A percentile compares a stretch with the other conserved stretches of the same genome.
Evolutionary conservation across 2,797 vertebrate species (phyloP).

Genomic region (Poeciliopsis paucimaculata): DNA sequence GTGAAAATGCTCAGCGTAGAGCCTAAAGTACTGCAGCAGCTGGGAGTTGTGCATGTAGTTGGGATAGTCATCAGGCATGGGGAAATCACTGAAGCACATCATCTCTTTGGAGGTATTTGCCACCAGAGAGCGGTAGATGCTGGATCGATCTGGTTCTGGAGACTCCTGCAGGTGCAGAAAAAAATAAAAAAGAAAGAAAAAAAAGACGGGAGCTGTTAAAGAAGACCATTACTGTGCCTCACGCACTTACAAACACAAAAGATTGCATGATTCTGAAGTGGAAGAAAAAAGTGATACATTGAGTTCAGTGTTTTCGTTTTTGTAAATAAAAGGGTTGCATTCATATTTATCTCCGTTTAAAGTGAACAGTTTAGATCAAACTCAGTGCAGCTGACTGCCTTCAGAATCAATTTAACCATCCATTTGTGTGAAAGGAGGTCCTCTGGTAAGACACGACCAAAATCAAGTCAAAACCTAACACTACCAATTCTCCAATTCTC

Average conservation of each 20-base stretch:
- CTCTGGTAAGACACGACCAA: background rate
- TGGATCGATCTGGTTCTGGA: slow-evolving; percentile 77
- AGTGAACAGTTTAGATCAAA: background rate
- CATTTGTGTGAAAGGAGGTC: background rate
- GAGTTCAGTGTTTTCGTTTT: background rate
- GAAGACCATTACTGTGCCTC: background rate
- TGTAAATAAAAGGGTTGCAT: background rate
- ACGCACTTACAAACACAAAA: background rate
- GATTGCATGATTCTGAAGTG: background rate
- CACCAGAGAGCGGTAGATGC: slow-evolving; percentile 88
- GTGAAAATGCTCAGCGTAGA: slow-evolving; percentile 85
- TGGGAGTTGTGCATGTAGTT: slow-evolving; percentile 89
- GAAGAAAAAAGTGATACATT: background rate
- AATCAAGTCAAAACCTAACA: no score
- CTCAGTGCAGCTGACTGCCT: background rate
- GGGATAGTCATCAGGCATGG: slow-evolving; percentile 86
- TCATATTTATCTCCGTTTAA: background rate
- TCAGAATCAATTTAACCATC: background rate
- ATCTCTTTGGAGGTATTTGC: slow-evolving; percentile 94
- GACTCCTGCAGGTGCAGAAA: slow-evolving; percentile 74
- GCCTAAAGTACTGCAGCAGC: slow-evolving; percentile 85
- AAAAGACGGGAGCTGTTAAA: background rate
- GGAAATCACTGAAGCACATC: slow-evolving; percentile 94
- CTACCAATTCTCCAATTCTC: no score
- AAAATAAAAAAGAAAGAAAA: background rate